These are phyloP conservation scores for Percopsis transmontana DNA, from an alignment of 2,113 vertebrate genomes.

Conservation along the genomic window DNA sequence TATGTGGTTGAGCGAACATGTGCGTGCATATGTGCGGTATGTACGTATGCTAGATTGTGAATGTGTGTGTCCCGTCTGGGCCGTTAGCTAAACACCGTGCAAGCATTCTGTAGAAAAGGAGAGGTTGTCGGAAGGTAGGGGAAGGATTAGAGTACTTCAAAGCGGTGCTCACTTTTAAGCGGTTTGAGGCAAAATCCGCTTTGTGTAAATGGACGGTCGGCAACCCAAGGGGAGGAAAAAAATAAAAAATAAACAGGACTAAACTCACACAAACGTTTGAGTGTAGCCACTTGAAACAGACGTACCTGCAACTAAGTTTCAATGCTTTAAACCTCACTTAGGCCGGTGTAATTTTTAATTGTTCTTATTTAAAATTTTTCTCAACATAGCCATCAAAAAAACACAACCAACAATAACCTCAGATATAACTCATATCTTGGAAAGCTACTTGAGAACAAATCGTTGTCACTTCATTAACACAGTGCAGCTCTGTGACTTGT, in stretches of 20 bases:
- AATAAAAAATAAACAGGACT: constrained; percentile 32
- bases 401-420: too few species aligned
- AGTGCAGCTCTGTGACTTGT: too few species aligned
- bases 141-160: constrained; percentile 78
- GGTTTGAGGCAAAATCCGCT: constrained; percentile 75
- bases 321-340: too few species aligned
- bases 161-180: constrained; percentile 72
- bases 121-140: constrained; percentile 76
- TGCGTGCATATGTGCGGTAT: constrained; percentile 3
- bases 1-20: constrained; percentile 16
- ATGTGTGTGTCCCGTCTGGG: neutral
- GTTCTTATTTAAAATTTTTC: too few species aligned
- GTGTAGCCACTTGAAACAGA: constrained; percentile 23
- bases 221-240: constrained; percentile 25
- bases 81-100: constrained; percentile 29
- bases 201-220: constrained; percentile 67
- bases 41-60: neutral
- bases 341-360: too few species aligned
- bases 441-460: too few species aligned
- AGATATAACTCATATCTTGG: too few species aligned
- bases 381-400: too few species aligned
- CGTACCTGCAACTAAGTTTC: too few species aligned
- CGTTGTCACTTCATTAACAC: too few species aligned
- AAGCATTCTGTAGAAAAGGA: constrained; percentile 49
- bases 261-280: neutral